phyloP scores from a whole-genome alignment of 2,797 vertebrate species.

The Sebastes variabilis region DNA sequence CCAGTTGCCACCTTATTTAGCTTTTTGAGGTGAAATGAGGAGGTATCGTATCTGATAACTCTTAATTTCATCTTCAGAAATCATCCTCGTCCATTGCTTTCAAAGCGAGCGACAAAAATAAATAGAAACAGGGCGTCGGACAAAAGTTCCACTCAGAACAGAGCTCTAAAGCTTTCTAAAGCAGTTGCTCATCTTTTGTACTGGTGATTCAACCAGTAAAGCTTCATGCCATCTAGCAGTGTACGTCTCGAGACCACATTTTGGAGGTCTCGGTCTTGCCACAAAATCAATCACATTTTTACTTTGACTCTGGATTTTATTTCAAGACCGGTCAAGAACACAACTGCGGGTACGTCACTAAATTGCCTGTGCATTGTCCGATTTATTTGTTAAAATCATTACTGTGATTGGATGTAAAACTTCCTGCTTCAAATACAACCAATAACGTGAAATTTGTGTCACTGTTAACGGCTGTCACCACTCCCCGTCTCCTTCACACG shows the following conservation, averaged over 20 bases:
- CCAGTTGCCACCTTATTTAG: neutral
- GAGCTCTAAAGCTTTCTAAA: neutral
- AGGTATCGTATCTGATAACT: neutral
- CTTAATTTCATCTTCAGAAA: neutral
- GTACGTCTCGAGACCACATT: neutral
- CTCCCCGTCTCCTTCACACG: too few species aligned
- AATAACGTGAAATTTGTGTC: too few species aligned
- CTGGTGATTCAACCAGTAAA: neutral
- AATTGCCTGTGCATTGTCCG: too few species aligned
- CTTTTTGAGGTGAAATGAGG: neutral
- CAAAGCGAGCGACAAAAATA: neutral
- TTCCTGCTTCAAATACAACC: too few species aligned
- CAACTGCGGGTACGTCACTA: too few species aligned
- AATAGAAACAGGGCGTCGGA: neutral
- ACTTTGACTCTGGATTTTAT: neutral
- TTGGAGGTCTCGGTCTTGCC: too few species aligned
- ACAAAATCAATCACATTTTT: too few species aligned
- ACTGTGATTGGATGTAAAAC: too few species aligned
- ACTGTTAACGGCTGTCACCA: too few species aligned
- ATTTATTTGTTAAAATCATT: too few species aligned
- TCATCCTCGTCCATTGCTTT: neutral
- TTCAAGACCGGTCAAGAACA: too few species aligned
- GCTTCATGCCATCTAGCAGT: neutral
- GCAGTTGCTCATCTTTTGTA: neutral
- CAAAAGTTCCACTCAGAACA: too few species aligned